Percentiles rank a stretch among this genome's conserved stretches.
phyloP scores from a whole-genome alignment of 2,113 vertebrate species.

The Brachypteracias leptosomus region DNA sequence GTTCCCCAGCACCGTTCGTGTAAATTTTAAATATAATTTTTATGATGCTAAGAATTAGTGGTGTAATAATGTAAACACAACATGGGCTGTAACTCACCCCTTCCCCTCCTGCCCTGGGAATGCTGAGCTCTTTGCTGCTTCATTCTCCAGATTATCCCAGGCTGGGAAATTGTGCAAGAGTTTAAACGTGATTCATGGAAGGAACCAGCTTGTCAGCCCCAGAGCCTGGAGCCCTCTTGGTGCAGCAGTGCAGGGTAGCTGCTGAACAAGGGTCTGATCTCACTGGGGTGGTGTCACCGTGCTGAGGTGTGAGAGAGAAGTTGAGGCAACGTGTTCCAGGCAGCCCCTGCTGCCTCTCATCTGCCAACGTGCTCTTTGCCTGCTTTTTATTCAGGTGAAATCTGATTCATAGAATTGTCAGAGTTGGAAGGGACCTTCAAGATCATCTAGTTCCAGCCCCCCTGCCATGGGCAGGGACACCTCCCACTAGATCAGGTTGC shows the following conservation, averaged over 20 bases:
- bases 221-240: neutral
- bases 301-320: neutral
- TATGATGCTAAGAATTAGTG: constrained; percentile 65
- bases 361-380: neutral
- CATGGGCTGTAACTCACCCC: constrained; percentile 59
- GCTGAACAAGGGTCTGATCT: neutral
- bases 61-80: constrained; percentile 64
- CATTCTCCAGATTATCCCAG: neutral
- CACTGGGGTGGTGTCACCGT: rapidly evolving
- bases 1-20: neutral
- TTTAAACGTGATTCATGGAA: neutral
- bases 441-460: no score
- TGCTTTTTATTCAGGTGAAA: neutral
- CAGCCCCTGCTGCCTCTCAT: neutral
- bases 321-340: neutral
- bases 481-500: no score
- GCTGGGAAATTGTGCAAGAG: neutral
- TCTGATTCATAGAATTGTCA: no score
- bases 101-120: neutral
- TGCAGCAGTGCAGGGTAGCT: neutral
- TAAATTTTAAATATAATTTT: constrained; percentile 53
- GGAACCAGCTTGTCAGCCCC: neutral
- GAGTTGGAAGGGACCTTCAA: no score
- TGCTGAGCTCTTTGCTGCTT: neutral
- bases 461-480: no score